Percentiles rank a stretch among this genome's conserved stretches.
phyloP scores from a whole-genome alignment of 2,888 invertebrate species.

The Imbricaverruca yamaguchii region DNA sequence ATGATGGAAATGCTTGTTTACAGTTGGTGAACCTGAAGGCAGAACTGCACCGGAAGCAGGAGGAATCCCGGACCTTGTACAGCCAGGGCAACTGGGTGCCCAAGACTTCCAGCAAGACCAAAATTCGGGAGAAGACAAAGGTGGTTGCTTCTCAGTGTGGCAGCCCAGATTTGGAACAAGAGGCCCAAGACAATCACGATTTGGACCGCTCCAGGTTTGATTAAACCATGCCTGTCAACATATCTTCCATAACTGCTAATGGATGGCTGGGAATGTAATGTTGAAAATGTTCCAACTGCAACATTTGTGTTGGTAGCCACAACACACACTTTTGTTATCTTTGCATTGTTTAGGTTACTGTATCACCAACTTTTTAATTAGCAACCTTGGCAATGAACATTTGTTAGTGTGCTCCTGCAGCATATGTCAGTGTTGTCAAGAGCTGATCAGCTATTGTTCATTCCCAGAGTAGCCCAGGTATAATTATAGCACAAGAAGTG shows the following conservation, averaged over 20 bases:
- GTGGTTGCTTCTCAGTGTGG: background rate
- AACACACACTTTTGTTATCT: background rate
- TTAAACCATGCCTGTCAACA: background rate
- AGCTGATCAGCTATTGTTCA: too few relatives aligned
- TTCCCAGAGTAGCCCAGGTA: too few relatives aligned
- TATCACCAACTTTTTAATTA: too few relatives aligned
- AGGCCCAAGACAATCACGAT: background rate
- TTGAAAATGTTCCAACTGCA: background rate
- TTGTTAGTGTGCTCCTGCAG: too few relatives aligned
- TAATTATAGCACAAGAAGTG: too few relatives aligned
- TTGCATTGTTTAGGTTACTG: too few relatives aligned
- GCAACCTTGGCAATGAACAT: too few relatives aligned
- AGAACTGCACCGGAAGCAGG: conserved; percentile 76
- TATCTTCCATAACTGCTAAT: background rate
- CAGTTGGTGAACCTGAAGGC: conserved; percentile 61
- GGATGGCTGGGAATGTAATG: background rate
- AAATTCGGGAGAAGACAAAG: conserved; percentile 10
- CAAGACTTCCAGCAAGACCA: conserved; percentile 22
- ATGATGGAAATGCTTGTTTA: too few relatives aligned
- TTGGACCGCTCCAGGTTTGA: background rate
- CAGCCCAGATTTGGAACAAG: background rate
- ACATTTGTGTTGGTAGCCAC: background rate
- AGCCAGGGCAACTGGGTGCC: background rate
- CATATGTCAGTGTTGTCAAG: too few relatives aligned
- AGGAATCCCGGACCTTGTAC: conserved; percentile 52